A percentile compares a stretch with the other conserved stretches of the same genome.
phyloP scores from a whole-genome alignment of 2,888 invertebrate species.

The Rutpela maculata region DNA sequence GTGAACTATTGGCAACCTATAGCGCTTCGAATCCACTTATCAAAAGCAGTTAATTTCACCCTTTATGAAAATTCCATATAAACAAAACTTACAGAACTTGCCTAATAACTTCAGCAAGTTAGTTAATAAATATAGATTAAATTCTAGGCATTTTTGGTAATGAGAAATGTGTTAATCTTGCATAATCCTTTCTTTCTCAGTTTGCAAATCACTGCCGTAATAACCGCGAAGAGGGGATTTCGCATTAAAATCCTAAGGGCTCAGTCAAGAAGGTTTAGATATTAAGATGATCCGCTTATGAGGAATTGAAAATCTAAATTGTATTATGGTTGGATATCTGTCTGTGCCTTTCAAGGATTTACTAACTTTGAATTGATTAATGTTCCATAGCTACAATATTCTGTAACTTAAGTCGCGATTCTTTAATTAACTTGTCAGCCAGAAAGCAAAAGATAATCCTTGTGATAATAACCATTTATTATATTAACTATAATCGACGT shows the following conservation, averaged over 20 bases:
- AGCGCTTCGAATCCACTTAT: no score
- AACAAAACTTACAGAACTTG: not conserved
- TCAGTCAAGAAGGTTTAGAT: slow-evolving; percentile 40
- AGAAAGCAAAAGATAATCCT: slow-evolving; percentile 4
- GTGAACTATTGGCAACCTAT: no score
- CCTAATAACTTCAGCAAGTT: not conserved
- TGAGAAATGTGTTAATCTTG: slow-evolving; percentile 42
- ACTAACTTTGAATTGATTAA: slow-evolving; percentile 37
- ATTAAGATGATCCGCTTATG: slow-evolving; percentile 49
- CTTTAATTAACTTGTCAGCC: slow-evolving; percentile 34
- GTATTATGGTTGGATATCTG: slow-evolving; percentile 43
- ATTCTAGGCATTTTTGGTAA: slow-evolving; percentile 35
- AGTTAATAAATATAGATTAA: slow-evolving; percentile 33
- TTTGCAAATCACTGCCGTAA: slow-evolving; percentile 42
- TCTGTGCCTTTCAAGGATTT: slow-evolving; percentile 31
- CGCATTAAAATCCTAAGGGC: slow-evolving; percentile 15
- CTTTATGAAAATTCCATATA: no score
- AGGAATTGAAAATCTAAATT: slow-evolving; percentile 47
- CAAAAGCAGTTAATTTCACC: no score
- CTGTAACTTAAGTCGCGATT: slow-evolving; percentile 2
- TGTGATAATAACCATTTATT: not conserved
- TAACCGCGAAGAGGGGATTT: slow-evolving; percentile 33
- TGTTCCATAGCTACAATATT: slow-evolving; percentile 13
- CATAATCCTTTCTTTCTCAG: slow-evolving; percentile 38
- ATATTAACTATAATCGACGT: not conserved